Conservation (phyloP, 2,113 vertebrate genomes). For the Turdus rufiventris region DNA sequence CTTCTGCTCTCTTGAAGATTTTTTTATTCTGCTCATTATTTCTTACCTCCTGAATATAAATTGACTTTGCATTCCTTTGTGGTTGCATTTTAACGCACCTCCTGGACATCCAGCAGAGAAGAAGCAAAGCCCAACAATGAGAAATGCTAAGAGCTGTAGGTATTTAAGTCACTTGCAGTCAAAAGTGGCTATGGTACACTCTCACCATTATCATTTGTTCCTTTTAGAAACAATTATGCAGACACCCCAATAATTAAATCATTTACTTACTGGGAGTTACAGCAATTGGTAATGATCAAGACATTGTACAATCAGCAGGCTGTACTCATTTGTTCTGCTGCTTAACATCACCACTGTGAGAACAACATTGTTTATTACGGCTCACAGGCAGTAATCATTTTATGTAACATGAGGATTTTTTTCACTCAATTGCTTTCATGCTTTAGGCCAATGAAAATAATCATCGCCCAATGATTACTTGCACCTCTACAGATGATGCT, state of each 20-base stretch:
- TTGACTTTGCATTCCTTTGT: neutral
- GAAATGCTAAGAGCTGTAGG: neutral
- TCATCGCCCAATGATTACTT: constrained; percentile 68
- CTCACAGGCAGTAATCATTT: constrained; percentile 78
- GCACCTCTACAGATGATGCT: constrained; percentile 59
- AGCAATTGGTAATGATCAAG: constrained; percentile 36
- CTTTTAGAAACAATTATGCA: neutral
- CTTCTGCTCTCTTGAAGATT: neutral
- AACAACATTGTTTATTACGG: constrained; percentile 70
- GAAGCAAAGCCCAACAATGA: neutral
- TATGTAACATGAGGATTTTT: constrained; percentile 72
- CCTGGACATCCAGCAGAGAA: neutral
- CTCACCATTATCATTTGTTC: neutral
- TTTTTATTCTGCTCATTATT: neutral
- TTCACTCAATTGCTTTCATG: constrained; percentile 76
- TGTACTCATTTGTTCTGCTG: constrained; percentile 64
- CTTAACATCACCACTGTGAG: constrained; percentile 43
- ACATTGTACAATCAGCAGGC: constrained; percentile 43
- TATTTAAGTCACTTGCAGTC: neutral
- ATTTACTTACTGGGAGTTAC: constrained; percentile 13
- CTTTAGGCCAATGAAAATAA: constrained; percentile 76
- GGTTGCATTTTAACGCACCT: neutral
- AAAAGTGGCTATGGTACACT: neutral
- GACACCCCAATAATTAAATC: constrained; percentile 22
- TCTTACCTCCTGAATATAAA: neutral